Base-by-base conservation (phyloP, 2,797 vertebrate genomes). In the Danio aesculapii region DNA sequence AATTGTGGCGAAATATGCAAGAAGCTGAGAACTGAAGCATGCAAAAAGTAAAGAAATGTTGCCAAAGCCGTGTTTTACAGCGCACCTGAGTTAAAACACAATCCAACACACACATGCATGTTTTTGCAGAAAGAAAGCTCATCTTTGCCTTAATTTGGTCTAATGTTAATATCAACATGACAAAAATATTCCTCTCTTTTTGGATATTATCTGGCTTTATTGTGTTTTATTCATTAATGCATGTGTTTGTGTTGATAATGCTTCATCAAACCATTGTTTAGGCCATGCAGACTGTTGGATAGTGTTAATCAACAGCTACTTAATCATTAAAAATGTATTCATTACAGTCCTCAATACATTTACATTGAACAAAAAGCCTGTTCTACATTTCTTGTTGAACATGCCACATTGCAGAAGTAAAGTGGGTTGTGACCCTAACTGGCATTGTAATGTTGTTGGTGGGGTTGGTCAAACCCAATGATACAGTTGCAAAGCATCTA, bases 381-480 rank as follows among this genome's bases (percentile, higher is more conserved):
- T 16, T 69, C 6, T 41, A 4, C 47, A 39, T 69, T 69, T 49
- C 66, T 41, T 41, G 49, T 5, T 41, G 49, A 52, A 53, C n/a
- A 41, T 39, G 14, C 21, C 67, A 39, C 67, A 41, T 52, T 69
- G 52, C 21, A n/a, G 49, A 69, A 52, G 67, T 50, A 52, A 50
- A 69, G 50, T 50, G 46, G 63, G 1, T 2, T 30, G 13, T 69
- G 67, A 69, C 50, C 8, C 50, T 14, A 39, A 16, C 39, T 69
- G 10, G 30, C 66, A 39, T 5, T 68, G 1, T 68, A 5, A 14
- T 68, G 12, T 6, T 69, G 5, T 13, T 16, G 47, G 13, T 69
- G 6, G 21, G 14, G 0, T n/a, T 53, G 21, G 19, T 16, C 21
- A n/a, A n/a, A 12, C 4, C 6, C 19, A 0, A 11, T 13, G 19